Conservation (phyloP, 2,888 invertebrate species). For the Pristionchus entomophagus region DNA sequence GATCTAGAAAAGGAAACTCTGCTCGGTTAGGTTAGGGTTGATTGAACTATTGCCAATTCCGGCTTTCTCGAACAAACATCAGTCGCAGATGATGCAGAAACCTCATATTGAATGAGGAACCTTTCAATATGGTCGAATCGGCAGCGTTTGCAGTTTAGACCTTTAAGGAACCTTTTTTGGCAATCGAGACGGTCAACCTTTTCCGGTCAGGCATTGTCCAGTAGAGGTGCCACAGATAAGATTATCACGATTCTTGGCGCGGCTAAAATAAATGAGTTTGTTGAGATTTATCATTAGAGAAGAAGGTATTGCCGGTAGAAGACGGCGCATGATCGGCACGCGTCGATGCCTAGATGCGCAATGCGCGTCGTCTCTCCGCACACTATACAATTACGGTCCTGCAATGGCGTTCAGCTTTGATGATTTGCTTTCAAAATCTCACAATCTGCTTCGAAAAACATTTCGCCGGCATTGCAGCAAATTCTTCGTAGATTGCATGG, state of each 20-base stretch:
- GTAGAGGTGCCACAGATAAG: not conserved
- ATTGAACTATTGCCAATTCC: not conserved
- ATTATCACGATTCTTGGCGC: not conserved
- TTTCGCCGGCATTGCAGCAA: not conserved
- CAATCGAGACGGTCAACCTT: not conserved
- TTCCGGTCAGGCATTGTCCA: not conserved
- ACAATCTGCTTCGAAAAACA: not conserved
- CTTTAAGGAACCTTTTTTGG: not conserved
- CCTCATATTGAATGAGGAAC: not conserved
- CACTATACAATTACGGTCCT: not conserved
- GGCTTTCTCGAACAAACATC: not conserved
- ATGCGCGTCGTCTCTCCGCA: not conserved
- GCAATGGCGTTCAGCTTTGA: not conserved
- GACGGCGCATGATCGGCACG: not conserved
- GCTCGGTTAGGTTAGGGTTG: not conserved
- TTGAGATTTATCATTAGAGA: too few relatives aligned
- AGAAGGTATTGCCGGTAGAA: not conserved
- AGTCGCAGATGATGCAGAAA: not conserved
- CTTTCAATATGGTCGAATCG: not conserved
- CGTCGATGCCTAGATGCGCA: not conserved
- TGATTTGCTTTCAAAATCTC: not conserved
- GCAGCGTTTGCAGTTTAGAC: not conserved
- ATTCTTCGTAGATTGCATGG: not conserved
- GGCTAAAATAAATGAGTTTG: too few relatives aligned
- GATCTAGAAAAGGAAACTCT: not conserved